Conservation (phyloP, 2,113 vertebrate genomes). For the Microcebus murinus region DNA sequence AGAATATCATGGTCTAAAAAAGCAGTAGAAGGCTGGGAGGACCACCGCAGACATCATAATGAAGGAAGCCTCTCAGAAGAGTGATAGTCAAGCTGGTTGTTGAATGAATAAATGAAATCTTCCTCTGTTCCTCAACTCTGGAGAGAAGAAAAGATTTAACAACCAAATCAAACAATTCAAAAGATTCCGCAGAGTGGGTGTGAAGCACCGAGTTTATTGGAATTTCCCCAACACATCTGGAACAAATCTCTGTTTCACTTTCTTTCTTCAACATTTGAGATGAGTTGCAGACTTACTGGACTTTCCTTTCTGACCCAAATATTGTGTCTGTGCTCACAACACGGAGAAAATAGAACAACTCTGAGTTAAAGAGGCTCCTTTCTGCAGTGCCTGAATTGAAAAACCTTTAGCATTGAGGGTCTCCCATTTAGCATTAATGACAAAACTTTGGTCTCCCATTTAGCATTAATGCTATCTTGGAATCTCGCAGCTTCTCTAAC, state of each 20-base stretch:
- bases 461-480: not conserved
- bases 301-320: not conserved
- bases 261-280: slow-evolving; percentile 31
- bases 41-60: not conserved
- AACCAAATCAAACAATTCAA: not conserved
- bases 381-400: not conserved
- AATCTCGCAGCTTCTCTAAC: not conserved
- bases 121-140: not conserved
- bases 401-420: not conserved
- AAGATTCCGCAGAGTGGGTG: not conserved
- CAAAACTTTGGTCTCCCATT: not conserved
- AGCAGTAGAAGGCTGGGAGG: no score
- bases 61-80: not conserved
- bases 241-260: not conserved
- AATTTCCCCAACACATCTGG: not conserved
- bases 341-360: slow-evolving; percentile 4
- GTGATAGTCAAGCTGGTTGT: not conserved
- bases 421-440: not conserved
- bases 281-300: not conserved
- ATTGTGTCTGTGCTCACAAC: not conserved
- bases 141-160: not conserved
- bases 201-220: not conserved
- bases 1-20: not conserved
- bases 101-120: not conserved
- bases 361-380: not conserved